Conservation (phyloP, 2,888 invertebrate species). For the Bugulina stolonifera region DNA sequence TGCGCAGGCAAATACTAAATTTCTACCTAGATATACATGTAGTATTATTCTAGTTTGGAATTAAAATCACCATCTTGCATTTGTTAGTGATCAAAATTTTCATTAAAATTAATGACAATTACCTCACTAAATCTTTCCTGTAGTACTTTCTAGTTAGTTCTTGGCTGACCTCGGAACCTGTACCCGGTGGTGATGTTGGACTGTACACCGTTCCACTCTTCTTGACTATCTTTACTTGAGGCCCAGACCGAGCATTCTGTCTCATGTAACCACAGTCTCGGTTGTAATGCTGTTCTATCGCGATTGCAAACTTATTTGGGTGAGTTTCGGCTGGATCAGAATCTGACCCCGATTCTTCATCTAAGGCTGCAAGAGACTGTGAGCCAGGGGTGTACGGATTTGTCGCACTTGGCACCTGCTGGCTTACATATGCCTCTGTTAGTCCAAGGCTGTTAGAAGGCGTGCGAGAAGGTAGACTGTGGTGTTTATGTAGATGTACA, state of each 20-base stretch:
- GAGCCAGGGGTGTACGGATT: no score
- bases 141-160: background rate
- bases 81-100: no score
- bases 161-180: constrained; percentile 1
- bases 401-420: no score
- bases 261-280: constrained; percentile 12
- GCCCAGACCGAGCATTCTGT: constrained; percentile 1
- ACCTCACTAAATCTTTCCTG: constrained; percentile 20
- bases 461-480: background rate
- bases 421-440: background rate
- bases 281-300: background rate
- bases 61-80: no score
- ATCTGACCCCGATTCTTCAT: constrained; percentile 6
- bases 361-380: background rate
- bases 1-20: no score
- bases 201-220: background rate
- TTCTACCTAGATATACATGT: no score
- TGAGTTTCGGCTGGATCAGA: background rate
- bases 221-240: constrained; percentile 7
- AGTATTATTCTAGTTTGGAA: no score
- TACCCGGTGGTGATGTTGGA: background rate
- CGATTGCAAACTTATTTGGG: constrained; percentile 14
- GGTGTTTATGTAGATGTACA: no score
- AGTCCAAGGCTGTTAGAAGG: background rate
- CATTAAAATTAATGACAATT: no score